Conservation (phyloP, 2,888 invertebrate genomes). For the Eutolmus rufibarbis region DNA sequence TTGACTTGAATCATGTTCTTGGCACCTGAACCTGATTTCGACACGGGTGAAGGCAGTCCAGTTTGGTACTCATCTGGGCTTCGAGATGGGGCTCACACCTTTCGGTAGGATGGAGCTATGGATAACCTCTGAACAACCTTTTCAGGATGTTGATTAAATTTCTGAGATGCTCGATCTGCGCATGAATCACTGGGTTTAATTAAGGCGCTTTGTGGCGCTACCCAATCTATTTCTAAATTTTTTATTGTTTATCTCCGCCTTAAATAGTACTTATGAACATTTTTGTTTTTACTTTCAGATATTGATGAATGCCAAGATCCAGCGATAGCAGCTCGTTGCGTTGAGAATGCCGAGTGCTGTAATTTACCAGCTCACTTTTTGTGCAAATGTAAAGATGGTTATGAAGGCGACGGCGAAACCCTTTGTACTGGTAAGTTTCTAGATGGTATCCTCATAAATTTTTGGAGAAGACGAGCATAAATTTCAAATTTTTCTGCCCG, state of each 20-base stretch:
- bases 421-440: constrained; percentile 75
- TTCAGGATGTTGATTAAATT: constrained; percentile 21
- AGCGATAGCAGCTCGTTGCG: constrained; percentile 82
- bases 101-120: neutral
- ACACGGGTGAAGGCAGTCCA: constrained; percentile 10
- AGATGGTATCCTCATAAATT: neutral
- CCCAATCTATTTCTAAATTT: neutral
- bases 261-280: neutral
- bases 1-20: neutral
- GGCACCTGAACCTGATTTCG: neutral
- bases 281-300: constrained; percentile 66
- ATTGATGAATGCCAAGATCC: constrained; percentile 95
- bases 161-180: neutral
- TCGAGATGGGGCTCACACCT: neutral
- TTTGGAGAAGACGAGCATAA: neutral
- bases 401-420: constrained; percentile 88
- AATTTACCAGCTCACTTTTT: constrained; percentile 93
- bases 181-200: constrained; percentile 7
- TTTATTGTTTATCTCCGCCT: neutral
- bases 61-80: neutral
- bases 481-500: neutral
- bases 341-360: constrained; percentile 91
- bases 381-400: constrained; percentile 92
- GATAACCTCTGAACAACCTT: constrained; percentile 27
- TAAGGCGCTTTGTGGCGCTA: neutral